Evolutionary conservation across 2,888 invertebrate species (phyloP).

Genomic region (Endotricha flammealis): DNA sequence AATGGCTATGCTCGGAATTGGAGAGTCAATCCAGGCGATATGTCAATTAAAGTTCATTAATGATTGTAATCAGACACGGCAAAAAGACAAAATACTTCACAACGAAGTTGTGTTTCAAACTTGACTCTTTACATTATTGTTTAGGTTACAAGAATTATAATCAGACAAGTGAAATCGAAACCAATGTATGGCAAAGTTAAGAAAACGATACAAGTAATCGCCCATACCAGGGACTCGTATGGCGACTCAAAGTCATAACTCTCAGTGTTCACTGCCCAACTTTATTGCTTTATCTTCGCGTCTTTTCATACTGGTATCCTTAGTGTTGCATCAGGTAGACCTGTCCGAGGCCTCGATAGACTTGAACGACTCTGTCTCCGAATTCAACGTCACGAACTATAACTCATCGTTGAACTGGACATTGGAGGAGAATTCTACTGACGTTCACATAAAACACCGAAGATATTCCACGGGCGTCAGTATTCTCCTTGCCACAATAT

Average conservation of each 20-base stretch:
- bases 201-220: conserved; percentile 51
- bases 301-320: conserved; percentile 67
- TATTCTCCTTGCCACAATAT: conserved; percentile 84
- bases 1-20: conserved; percentile 58
- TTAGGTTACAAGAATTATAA: conserved; percentile 21
- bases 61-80: conserved; percentile 53
- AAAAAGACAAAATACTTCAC: conserved; percentile 55
- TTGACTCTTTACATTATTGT: conserved; percentile 39
- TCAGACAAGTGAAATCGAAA: conserved; percentile 37
- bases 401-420: conserved; percentile 59
- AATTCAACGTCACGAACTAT: conserved; percentile 41
- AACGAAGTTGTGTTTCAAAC: conserved; percentile 65
- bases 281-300: conserved; percentile 76
- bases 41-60: conserved; percentile 63
- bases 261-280: conserved; percentile 71
- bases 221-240: conserved; percentile 72
- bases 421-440: conserved; percentile 48
- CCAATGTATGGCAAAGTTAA: conserved; percentile 70
- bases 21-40: conserved; percentile 58
- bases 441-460: conserved; percentile 53
- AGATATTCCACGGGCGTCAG: conserved; percentile 70
- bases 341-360: conserved; percentile 47
- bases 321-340: conserved; percentile 48
- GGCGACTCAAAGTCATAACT: conserved; percentile 70
- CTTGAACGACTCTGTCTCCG: conserved; percentile 41